A percentile compares a stretch with the other conserved stretches of the same genome.
Conservation (phyloP, 2,888 invertebrate species). For the Microctonus hyperodae region DNA sequence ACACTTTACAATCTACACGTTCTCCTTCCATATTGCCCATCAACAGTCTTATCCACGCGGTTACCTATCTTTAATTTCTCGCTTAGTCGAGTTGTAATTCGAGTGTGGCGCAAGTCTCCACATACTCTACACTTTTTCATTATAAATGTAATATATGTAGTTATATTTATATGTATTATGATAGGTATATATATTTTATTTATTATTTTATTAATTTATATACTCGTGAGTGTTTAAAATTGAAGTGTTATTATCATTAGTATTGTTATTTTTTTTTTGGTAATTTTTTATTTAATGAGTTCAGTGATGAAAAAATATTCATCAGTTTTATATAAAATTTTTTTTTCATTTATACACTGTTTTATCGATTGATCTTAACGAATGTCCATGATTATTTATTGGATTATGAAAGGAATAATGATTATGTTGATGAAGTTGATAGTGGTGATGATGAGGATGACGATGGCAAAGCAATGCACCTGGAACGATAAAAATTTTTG, state of each 20-base stretch:
- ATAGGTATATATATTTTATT: no score
- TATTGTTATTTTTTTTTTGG: background rate
- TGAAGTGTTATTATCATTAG: background rate
- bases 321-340: background rate
- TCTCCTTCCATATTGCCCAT: slow-evolving; percentile 29
- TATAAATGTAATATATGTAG: no score
- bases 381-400: background rate
- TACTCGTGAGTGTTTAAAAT: background rate
- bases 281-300: background rate
- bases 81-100: slow-evolving; percentile 27
- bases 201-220: background rate
- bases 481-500: slow-evolving; percentile 34
- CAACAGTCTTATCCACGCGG: slow-evolving; percentile 28
- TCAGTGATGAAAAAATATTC: background rate
- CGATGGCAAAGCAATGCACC: slow-evolving; percentile 25
- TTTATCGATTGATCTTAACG: slow-evolving; percentile 9
- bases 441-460: slow-evolving; percentile 3
- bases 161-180: no score
- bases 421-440: background rate
- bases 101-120: slow-evolving; percentile 17
- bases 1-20: background rate
- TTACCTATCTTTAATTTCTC: slow-evolving; percentile 34
- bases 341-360: background rate
- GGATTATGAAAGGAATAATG: background rate
- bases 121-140: no score